phyloP scores from a whole-genome alignment of 2,888 invertebrate genomes.

The Archaeoteleia sp. region DNA sequence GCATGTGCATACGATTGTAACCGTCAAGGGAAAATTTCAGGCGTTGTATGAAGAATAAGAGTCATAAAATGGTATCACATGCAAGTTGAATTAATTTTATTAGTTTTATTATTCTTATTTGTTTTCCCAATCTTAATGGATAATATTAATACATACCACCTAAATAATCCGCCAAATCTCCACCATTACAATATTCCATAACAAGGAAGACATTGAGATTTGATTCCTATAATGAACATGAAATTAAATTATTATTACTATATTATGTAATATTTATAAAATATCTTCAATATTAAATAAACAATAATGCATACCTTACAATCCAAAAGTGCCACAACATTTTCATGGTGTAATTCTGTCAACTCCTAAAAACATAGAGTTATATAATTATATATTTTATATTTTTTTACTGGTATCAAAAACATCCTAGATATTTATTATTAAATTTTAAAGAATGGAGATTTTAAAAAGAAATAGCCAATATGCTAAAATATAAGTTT shows the following conservation, averaged over 20 bases:
- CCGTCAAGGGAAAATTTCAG: too few species aligned
- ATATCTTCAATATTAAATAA: background rate
- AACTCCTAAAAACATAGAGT: constrained; percentile 82
- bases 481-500: too few species aligned
- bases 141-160: constrained; percentile 77
- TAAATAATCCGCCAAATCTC: constrained; percentile 98
- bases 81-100: too few species aligned
- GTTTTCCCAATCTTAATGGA: too few species aligned
- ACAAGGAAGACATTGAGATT: constrained; percentile 96
- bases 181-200: constrained; percentile 99
- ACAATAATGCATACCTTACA: constrained; percentile 82
- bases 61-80: too few species aligned
- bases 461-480: too few species aligned
- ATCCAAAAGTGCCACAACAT: constrained; percentile 97
- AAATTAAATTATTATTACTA: constrained; percentile 20
- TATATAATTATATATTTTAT: constrained; percentile 1
- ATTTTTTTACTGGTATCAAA: background rate
- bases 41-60: too few species aligned
- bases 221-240: constrained; percentile 83
- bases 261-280: background rate
- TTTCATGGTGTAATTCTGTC: constrained; percentile 97
- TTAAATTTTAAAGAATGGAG: too few species aligned
- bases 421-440: too few species aligned
- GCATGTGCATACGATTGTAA: too few species aligned
- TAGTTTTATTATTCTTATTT: too few species aligned